A percentile compares a stretch with the other conserved stretches of the same genome.
Conservation (phyloP, 2,113 vertebrate genomes). For the Sus scrofa region DNA sequence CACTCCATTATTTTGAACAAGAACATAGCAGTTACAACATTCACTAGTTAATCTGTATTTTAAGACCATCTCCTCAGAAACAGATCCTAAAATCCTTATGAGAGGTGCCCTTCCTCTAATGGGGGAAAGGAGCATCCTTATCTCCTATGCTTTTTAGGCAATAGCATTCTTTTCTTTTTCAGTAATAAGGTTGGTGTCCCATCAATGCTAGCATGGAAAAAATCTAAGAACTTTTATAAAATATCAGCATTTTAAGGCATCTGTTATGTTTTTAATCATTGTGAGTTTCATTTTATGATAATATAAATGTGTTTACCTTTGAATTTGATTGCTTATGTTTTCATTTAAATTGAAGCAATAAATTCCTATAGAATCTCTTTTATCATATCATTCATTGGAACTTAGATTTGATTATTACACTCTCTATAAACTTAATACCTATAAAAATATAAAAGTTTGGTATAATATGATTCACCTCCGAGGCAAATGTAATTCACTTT, state of each 20-base stretch:
- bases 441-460: constrained; percentile 14
- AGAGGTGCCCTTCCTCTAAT: background rate
- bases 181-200: background rate
- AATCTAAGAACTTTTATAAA: background rate
- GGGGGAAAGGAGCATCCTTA: background rate
- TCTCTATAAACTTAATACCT: constrained; percentile 28
- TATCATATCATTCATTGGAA: background rate
- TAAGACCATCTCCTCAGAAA: background rate
- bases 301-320: background rate
- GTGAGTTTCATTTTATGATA: background rate
- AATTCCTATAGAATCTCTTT: background rate
- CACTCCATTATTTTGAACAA: background rate
- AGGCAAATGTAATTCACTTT: background rate
- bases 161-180: background rate
- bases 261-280: constrained; percentile 14
- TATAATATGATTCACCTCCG: background rate
- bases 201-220: background rate
- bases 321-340: constrained; percentile 29
- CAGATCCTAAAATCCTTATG: background rate
- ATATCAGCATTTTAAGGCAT: background rate
- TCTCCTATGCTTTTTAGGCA: background rate
- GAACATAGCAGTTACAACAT: background rate
- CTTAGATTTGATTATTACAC: background rate
- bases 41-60: background rate
- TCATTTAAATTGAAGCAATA: constrained; percentile 27